Evolutionary conservation across 2,888 invertebrate species (phyloP), one percentile per base, ranked within the genome.

Genomic region (Tridacna gigas): DNA sequence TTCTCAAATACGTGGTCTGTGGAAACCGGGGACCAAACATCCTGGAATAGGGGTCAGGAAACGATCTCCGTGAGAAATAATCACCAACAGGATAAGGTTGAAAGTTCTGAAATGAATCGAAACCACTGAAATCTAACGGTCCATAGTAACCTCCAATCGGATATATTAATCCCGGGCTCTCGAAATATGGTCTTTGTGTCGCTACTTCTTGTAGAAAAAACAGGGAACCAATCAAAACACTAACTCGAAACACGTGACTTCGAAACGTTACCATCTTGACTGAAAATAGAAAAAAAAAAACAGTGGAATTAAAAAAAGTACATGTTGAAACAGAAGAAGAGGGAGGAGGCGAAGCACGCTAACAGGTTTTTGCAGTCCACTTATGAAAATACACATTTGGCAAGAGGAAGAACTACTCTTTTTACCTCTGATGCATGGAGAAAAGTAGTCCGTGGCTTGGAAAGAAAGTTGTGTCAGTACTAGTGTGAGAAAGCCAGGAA

Each of bases 151-250:
- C 5, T 2, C 12, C 25, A 9, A 25, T 3, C 1, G 71, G 71
- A 25, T 71, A 71, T 2, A 71, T 51, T 0, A 69, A 12, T 45
- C 45, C 45, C 22, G n/a, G 71, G 9, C 22, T 15, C 51, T 51
- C 51, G 12, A 48, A 22, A 51, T 51, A 51, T 48, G 51, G 51
- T 5, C 45, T 26, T 25, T 51, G 51, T 71, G 71, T 51, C 51
- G 45, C 25, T 22, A 71, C 71, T 51, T 48, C 71, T 48, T 71
- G 71, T 51, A 71, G 71, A 71, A 71, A 25, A 51, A 51, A 71
- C 71, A 71, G 71, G 7, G 47, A 0, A 25, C 71, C 71, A 71
- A 71, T 51, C 71, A 71, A 22, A n/a, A 26, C 47, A n/a, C 71
- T 51, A 22, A 47, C 26, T n/a, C 47, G 51, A 51, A 51, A 15